Conservation (phyloP, 2,113 vertebrate species). For the Trematocara marginatum region DNA sequence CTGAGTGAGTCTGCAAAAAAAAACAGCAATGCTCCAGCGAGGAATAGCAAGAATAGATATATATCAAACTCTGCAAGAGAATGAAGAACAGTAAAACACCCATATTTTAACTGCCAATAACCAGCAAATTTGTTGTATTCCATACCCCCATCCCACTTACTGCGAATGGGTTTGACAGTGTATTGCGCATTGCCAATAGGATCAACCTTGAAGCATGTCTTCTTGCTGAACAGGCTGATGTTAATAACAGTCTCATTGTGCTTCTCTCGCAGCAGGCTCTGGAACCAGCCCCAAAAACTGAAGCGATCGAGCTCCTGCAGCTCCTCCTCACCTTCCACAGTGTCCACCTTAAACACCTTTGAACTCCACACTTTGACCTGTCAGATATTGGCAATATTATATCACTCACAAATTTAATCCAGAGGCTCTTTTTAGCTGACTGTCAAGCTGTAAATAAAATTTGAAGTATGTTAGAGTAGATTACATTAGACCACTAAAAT, state of each 20-base stretch:
- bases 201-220: constrained; percentile 87
- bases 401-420: background rate
- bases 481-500: background rate
- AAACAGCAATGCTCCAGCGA: constrained; percentile 83
- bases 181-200: constrained; percentile 67
- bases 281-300: constrained; percentile 75
- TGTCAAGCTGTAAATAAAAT: background rate
- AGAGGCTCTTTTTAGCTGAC: background rate
- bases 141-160: constrained; percentile 64
- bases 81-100: background rate
- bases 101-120: background rate
- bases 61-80: constrained; percentile 83
- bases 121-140: accelerated
- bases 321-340: constrained; percentile 83
- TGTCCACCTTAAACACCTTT: constrained; percentile 78
- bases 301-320: constrained; percentile 83
- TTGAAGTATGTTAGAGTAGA: background rate
- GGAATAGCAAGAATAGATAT: constrained; percentile 82
- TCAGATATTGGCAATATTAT: background rate
- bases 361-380: constrained; percentile 87
- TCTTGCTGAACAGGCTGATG: constrained; percentile 80
- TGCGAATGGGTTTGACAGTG: constrained; percentile 69
- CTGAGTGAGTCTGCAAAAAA: constrained; percentile 85
- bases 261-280: constrained; percentile 79
- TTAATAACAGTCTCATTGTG: constrained; percentile 86